Evolutionary conservation across 2,888 invertebrate species (phyloP), one percentile per base, ranked within the genome.

Genomic region (Thecocarcelia acutangulata): DNA sequence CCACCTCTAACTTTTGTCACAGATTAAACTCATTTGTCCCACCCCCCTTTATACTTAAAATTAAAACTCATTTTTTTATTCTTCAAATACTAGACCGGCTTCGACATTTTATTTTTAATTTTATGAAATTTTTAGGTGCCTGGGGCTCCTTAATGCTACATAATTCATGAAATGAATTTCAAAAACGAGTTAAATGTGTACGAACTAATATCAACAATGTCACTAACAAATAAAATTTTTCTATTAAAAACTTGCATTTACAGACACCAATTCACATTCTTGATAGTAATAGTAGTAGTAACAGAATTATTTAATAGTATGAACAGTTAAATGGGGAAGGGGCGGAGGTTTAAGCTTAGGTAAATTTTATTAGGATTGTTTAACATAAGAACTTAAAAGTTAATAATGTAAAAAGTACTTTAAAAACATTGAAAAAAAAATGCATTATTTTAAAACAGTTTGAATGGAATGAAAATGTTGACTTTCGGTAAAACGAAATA

Each of bases 121-220:
- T 17, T 52, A 33, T 70, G 42, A 54, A 73, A 69, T 21, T 63
- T 42, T 56, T 59, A 11, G 59, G 17, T 50, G 50, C 66, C 66
- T 50, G 48, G 63, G 69, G 61, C n/a, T 68, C 54, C 54, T 28
- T 79, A 66, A 42, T n/a, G 50, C 28, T 48, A 72, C 46, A 46
- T n/a, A 48, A 56, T 44, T 58, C 66, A 48, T 63, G 44, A 63
- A 68, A 58, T 73, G 61, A 73, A 81, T 81, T 72, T 61, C 46
- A 37, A 68, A 48, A 75, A 79, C 68, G 37, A 76, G 44, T 72
- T 70, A 63, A 74, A 82, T 33, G 33, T 33, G 33, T 82, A 82
- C 40, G 56, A 78, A 82, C 77, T 82, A 77, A 82, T 78, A 77
- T 82, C 69, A 82, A 82, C 68, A 77, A 63, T 69, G 24, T 74